phyloP scores from a whole-genome alignment of 2,888 invertebrate genomes.

The Microplitis deprimator region DNA sequence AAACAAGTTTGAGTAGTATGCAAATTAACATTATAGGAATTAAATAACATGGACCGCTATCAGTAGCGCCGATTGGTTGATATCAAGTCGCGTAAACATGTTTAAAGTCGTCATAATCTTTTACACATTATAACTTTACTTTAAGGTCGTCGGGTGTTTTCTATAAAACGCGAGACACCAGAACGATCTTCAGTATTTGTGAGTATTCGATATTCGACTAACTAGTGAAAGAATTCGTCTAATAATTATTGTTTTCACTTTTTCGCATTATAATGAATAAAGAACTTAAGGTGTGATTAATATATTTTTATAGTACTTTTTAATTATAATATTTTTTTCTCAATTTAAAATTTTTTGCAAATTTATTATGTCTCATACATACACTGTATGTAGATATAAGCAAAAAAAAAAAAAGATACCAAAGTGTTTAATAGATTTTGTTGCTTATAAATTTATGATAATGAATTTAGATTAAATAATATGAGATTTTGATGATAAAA shows the following conservation, averaged over 20 bases:
- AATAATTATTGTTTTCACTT: not conserved
- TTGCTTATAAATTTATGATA: not conserved
- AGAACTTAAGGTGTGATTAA: slow-evolving; percentile 1
- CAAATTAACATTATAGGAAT: slow-evolving; percentile 26
- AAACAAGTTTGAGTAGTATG: not conserved
- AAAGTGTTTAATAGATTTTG: not conserved
- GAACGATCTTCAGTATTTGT: slow-evolving; percentile 45
- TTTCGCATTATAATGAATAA: slow-evolving; percentile 10
- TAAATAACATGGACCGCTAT: slow-evolving; percentile 57
- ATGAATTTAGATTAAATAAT: not conserved
- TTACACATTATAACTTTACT: slow-evolving; percentile 45
- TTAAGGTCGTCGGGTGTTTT: slow-evolving; percentile 52
- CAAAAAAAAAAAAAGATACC: not conserved
- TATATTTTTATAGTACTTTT: not conserved
- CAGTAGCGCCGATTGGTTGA: slow-evolving; percentile 54
- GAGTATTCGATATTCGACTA: slow-evolving; percentile 31
- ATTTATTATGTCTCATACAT: too few relatives aligned
- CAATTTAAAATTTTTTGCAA: not conserved
- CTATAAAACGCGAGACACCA: slow-evolving; percentile 56
- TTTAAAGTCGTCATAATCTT: slow-evolving; percentile 58
- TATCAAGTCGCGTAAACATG: slow-evolving; percentile 56
- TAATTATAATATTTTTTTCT: not conserved
- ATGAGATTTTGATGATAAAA: not conserved
- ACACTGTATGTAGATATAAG: not conserved
- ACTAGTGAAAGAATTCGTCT: slow-evolving; percentile 57